Evolutionary conservation across 2,113 vertebrate genomes (phyloP).

Genomic region (Sinocyclocheilus rhinocerous): DNA sequence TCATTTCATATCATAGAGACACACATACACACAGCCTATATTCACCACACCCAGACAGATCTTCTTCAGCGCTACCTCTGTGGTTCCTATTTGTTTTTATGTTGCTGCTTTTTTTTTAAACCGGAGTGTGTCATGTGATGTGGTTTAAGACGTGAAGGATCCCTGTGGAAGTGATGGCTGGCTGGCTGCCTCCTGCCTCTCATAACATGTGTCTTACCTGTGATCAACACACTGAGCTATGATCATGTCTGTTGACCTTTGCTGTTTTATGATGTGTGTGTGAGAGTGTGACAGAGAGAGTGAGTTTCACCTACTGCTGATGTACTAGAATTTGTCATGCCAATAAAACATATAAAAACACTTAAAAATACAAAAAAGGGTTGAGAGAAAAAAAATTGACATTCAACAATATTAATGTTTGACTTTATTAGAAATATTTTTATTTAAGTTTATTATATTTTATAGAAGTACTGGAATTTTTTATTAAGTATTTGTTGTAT

Average conservation of each 20-base stretch:
- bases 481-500: background rate
- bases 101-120: background rate
- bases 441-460: background rate
- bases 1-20: constrained; percentile 49
- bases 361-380: background rate
- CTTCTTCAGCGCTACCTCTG: background rate
- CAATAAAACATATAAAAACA: background rate
- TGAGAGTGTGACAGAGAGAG: background rate
- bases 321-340: background rate
- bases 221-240: constrained; percentile 9
- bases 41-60: constrained; percentile 40
- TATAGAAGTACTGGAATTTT: background rate
- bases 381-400: background rate
- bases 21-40: constrained; percentile 18
- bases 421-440: background rate
- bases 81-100: background rate
- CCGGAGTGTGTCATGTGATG: background rate
- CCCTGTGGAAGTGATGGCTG: background rate
- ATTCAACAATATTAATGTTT: background rate
- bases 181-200: background rate
- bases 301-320: background rate
- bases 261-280: background rate
- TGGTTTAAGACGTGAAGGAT: background rate
- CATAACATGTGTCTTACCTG: constrained; percentile 24
- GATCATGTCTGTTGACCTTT: constrained; percentile 21